These are phyloP conservation scores for Serrognathus titanus DNA, from an alignment of 2,888 invertebrate genomes.

Conservation along the genomic window DNA sequence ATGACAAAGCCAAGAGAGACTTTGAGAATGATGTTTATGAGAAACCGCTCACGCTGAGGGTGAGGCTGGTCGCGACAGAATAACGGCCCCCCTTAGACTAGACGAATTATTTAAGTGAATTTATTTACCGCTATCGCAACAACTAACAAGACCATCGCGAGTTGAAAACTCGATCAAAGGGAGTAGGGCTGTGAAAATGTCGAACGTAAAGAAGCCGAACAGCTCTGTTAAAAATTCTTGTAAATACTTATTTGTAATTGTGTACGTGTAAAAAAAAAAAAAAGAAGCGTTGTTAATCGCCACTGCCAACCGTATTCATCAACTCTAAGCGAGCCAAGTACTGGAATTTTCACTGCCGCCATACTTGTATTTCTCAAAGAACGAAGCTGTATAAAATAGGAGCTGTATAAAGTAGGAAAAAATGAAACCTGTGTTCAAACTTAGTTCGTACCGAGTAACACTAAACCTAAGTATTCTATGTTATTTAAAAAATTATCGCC, in stretches of 20 bases:
- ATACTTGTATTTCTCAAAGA: constrained; percentile 8
- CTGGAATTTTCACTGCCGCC: constrained; percentile 21
- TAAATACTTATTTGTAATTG: neutral
- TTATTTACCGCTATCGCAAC: constrained; percentile 2
- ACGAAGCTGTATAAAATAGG: neutral
- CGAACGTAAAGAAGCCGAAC: neutral
- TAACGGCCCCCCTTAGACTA: constrained; percentile 27
- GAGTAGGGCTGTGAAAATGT: constrained; percentile 1
- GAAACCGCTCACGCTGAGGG: constrained; percentile 54
- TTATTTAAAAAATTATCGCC: neutral
- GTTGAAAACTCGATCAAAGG: neutral
- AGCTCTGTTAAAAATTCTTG: neutral
- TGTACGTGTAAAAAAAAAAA: neutral
- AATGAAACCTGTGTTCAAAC: constrained; percentile 11
- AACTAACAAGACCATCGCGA: neutral
- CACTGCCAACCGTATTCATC: constrained; percentile 11
- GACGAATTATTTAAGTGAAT: constrained; percentile 15
- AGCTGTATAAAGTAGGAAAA: neutral
- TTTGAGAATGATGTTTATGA: constrained; percentile 50
- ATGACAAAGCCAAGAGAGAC: constrained; percentile 28
- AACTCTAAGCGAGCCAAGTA: neutral
- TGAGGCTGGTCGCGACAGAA: constrained; percentile 53
- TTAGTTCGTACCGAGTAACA: neutral
- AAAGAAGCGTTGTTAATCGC: neutral
- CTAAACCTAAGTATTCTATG: neutral